Evolutionary conservation across 1,140 invertebrate genomes (phyloP).

Genomic region (Gryllus bimaculatus): DNA sequence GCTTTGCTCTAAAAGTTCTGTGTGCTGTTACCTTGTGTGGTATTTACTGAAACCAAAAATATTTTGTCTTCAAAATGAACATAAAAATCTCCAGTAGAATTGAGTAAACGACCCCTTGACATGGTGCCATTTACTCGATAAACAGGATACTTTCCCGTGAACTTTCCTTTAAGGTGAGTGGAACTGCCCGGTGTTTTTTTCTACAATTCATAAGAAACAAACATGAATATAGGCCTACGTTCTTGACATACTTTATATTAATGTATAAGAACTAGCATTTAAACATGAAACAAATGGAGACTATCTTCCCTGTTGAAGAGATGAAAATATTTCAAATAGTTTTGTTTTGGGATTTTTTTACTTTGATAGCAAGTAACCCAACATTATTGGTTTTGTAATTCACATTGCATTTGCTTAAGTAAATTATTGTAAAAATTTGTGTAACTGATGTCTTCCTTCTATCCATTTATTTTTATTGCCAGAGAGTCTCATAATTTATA

Average conservation of each 20-base stretch:
- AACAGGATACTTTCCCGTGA: constrained; percentile 35
- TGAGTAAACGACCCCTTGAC: constrained; percentile 41
- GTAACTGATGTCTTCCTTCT: too few relatives aligned
- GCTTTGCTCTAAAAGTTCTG: too few relatives aligned
- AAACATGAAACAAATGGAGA: not conserved
- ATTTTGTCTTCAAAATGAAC: constrained; percentile 45
- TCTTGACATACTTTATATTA: too few relatives aligned
- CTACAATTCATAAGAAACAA: constrained; percentile 28
- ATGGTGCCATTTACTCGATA: constrained; percentile 46
- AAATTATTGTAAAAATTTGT: too few relatives aligned
- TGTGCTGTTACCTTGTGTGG: constrained; percentile 43
- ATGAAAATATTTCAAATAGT: constrained; percentile 14
- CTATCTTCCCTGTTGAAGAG: constrained; percentile 29
- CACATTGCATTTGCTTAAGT: too few relatives aligned
- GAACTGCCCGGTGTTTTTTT: constrained; percentile 35
- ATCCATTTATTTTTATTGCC: too few relatives aligned
- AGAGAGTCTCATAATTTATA: too few relatives aligned
- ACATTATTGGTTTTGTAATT: too few relatives aligned
- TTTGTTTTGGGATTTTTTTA: constrained; percentile 1
- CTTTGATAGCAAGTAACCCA: not conserved
- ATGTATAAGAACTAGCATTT: not conserved
- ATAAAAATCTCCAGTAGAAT: constrained; percentile 47
- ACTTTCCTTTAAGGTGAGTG: constrained; percentile 41
- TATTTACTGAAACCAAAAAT: constrained; percentile 47
- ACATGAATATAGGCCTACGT: not conserved